These are phyloP conservation scores for Ascaphus truei DNA, from an alignment of 2,113 vertebrate genomes.

Conservation along the genomic window DNA sequence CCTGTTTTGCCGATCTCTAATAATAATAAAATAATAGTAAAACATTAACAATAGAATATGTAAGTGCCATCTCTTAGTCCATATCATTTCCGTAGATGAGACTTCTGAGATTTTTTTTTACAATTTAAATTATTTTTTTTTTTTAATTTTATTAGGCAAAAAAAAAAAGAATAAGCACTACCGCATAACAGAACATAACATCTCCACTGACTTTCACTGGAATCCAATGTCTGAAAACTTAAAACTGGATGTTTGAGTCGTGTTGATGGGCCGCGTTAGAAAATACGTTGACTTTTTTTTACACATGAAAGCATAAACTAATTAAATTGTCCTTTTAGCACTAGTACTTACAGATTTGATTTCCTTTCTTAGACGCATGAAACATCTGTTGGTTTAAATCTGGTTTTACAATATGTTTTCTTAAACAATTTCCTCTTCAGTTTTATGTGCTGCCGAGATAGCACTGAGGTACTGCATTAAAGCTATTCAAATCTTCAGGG, in stretches of 20 bases:
- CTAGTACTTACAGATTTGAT: constrained; percentile 43
- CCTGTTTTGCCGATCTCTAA: too few species aligned
- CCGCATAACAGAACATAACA: too few species aligned
- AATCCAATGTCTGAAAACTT: not conserved
- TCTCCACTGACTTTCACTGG: not conserved
- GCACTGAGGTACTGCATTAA: constrained; percentile 26
- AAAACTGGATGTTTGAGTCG: not conserved
- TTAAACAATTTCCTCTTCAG: constrained; percentile 43
- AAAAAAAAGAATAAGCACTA: not conserved
- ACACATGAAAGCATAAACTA: not conserved
- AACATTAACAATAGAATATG: too few species aligned
- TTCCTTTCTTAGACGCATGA: constrained; percentile 55
- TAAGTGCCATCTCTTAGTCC: too few species aligned
- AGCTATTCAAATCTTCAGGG: not conserved
- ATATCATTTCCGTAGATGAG: too few species aligned
- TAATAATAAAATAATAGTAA: too few species aligned
- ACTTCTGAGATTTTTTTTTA: too few species aligned
- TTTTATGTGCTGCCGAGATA: constrained; percentile 17
- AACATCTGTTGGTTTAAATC: constrained; percentile 58
- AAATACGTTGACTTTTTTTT: not conserved
- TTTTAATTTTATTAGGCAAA: too few species aligned
- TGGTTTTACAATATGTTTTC: constrained; percentile 52
- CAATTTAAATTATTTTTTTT: too few species aligned
- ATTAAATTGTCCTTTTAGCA: constrained; percentile 39
- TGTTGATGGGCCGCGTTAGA: not conserved